Base-by-base conservation (phyloP, 2,113 vertebrate species). In the Oryzias celebensis region DNA sequence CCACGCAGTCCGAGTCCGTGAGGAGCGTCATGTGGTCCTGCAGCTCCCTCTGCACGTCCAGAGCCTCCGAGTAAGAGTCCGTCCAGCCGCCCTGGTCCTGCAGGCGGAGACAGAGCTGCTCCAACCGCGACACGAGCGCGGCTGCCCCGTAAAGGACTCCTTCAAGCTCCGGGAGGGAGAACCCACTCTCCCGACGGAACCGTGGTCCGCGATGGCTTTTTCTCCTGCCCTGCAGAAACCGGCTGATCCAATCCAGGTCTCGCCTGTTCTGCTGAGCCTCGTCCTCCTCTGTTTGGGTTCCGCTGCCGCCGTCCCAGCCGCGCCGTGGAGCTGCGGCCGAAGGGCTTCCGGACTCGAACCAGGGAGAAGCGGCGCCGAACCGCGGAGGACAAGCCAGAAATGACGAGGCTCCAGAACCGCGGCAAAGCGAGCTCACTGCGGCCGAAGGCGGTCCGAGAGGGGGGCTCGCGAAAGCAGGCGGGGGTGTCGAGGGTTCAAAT, bases 71-170 rank as follows among this genome's bases (percentile, higher is more conserved):
- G 14, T 90, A 87, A 0, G 82, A 81, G 18, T 58, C 73, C 0
- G 50, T 74, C 94, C 95, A 95, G 2, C 62, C 84, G 0, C 22
- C 8, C 1, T 89, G 86, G 1, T 90, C 45, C 16, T 91, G 90
- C 0, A 87, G 61, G 59, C 85, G 80, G 41, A 78, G 77, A 51
- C 92, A 92, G 14, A 91, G 44, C 0, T 50, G 50, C 0, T 90
- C 76, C 28, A 98, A 65, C 36, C 88, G 89, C 0, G 91, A 84
- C 16, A 94, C 84, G 1, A 91, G 81, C 2, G 76, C 47, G 53
- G 91, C 85, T 0, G 93, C 90, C 4, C 68, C 51, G 53, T 86
- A 87, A 17, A 94, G 69, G 23, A 84, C 51, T 3, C 75, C 62
- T 51, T 2, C 3, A 3, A 36, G 36, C 81, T 89, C 14, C 93